Base-by-base conservation (phyloP, 37 sponge, comb jelly and placozoan species). In the Amphimedon queenslandica region DNA sequence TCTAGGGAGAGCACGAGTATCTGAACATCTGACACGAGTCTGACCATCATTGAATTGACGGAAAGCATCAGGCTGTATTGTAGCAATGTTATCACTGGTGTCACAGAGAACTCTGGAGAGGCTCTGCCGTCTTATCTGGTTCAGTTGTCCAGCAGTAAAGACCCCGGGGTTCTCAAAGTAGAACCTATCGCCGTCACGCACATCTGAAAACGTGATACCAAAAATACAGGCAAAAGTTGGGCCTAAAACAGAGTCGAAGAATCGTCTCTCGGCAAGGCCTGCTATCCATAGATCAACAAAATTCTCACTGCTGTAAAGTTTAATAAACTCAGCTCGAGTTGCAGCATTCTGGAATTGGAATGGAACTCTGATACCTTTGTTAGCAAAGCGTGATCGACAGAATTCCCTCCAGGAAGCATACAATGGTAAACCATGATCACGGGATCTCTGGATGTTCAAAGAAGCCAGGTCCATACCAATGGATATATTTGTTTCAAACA, bases 151-250 rank as follows among this genome's bases (percentile, higher is more conserved):
- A 20, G 58, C 42, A 35, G 86, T 87, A 69, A 96, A 96, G 16
- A 90, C 91, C 40, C 88, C 88, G 16, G 81, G 80, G 31, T 79
- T 84, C 40, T 80, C 72, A 67, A 81, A 93, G 77, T 67, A 96
- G 86, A 92, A 96, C 31, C 97, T 71, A 65, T 96, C 97, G 11
- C 97, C 97, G 57, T 87, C 79, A 5, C 97, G 71, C 29, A 88
- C 69, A 36, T 75, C 60, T 38, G 65, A 78, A 66, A 96, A 96
- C 13, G 83, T 83, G 39, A 85, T 42, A 5, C 79, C 89, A 71
- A 96, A 82, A 53, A 96, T 88, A 58, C 96, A 96, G n/a, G 93
- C 76, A 66, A 89, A 88, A 4, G 93, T 92, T 21, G 93, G 68
- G 21, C 96, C 96, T 4, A 96, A 64, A 8, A 92, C 64, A 25